These are phyloP conservation scores for Parauchenoglanis punctatus DNA, from an alignment of 2,797 vertebrate genomes.

Conservation along the genomic window DNA sequence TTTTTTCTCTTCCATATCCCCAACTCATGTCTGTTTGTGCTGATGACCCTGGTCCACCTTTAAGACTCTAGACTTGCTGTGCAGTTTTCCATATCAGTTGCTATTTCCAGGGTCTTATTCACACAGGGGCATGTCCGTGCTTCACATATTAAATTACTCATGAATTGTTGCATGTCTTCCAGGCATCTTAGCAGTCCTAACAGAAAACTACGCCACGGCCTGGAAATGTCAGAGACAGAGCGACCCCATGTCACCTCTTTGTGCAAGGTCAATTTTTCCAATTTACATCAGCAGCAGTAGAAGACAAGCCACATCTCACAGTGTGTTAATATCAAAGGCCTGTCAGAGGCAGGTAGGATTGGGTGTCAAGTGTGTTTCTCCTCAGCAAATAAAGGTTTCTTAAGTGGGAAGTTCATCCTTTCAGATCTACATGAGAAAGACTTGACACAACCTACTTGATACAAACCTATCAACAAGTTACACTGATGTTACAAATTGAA, in stretches of 20 bases:
- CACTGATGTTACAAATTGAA: background rate
- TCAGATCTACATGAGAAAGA: background rate
- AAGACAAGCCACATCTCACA: slow-evolving; percentile 68
- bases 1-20: background rate
- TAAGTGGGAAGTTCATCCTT: slow-evolving; percentile 12
- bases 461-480: background rate
- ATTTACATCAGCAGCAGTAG: slow-evolving; percentile 65
- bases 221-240: slow-evolving; percentile 62
- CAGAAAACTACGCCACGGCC: slow-evolving; percentile 55
- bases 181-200: slow-evolving; percentile 58
- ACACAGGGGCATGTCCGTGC: slow-evolving; percentile 64
- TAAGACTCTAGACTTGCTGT: slow-evolving; percentile 19
- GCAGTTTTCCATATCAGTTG: slow-evolving; percentile 22
- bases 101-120: slow-evolving; percentile 48
- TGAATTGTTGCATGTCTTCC: slow-evolving; percentile 76
- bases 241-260: slow-evolving; percentile 68
- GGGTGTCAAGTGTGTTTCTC: slow-evolving; percentile 35
- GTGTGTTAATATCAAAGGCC: slow-evolving; percentile 64
- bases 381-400: slow-evolving; percentile 21
- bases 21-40: background rate
- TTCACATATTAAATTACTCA: slow-evolving; percentile 86
- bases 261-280: slow-evolving; percentile 72
- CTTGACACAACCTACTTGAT: background rate
- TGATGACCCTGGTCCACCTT: slow-evolving; percentile 21
- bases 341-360: slow-evolving; percentile 22